Conservation (phyloP, 2,113 vertebrate genomes). For the Ceyx melanurus region DNA sequence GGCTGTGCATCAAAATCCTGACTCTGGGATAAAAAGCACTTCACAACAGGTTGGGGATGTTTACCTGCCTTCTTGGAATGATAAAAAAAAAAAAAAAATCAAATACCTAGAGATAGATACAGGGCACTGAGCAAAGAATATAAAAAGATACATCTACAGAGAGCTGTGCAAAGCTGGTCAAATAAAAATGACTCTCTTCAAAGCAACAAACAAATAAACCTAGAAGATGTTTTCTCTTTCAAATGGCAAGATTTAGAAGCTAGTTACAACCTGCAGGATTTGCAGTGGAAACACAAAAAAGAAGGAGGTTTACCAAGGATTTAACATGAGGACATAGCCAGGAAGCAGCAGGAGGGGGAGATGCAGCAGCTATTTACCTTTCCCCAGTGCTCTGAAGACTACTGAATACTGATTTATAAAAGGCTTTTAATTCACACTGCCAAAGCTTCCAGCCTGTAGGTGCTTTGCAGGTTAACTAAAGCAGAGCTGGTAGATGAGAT, state of each 20-base stretch:
- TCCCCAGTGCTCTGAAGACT: neutral
- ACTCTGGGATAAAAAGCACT: neutral
- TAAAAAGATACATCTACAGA: accelerated
- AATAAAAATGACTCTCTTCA: neutral
- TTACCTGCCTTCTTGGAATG: neutral
- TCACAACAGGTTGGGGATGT: neutral
- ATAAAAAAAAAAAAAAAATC: neutral
- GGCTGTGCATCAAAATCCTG: neutral
- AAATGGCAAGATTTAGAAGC: neutral
- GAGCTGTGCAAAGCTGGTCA: neutral
- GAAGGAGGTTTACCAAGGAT: neutral
- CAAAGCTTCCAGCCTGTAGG: neutral
- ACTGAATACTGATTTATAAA: neutral
- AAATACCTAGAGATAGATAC: neutral
- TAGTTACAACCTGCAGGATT: neutral
- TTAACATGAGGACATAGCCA: neutral
- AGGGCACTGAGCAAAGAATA: neutral
- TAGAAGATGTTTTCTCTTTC: neutral
- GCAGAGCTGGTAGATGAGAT: neutral
- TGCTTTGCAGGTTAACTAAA: neutral
- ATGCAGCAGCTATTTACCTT: neutral
- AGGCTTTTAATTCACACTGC: neutral
- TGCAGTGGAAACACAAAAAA: neutral
- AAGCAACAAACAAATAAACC: neutral
- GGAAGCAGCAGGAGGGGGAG: neutral